Evolutionary conservation across 1,140 invertebrate genomes (phyloP).

Genomic region (Camponotus pennsylvanicus): DNA sequence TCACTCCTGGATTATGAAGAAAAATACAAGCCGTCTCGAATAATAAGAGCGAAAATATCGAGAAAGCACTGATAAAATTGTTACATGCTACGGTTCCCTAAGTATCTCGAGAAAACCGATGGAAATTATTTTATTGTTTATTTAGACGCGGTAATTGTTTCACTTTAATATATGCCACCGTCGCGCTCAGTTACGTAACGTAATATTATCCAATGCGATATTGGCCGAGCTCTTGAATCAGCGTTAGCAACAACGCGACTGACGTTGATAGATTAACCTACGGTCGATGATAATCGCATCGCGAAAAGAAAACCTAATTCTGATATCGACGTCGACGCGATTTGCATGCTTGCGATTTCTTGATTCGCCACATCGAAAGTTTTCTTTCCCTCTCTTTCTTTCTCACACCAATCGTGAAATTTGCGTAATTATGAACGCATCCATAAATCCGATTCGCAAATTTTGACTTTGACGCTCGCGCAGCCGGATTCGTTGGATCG

Average conservation of each 20-base stretch:
- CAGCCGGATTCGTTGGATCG: neutral
- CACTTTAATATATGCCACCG: neutral
- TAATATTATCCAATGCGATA: conserved; percentile 40
- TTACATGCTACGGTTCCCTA: conserved; percentile 22
- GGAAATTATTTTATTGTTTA: conserved; percentile 46
- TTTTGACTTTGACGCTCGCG: conserved; percentile 1
- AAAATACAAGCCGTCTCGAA: neutral
- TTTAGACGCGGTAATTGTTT: neutral
- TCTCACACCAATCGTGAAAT: neutral
- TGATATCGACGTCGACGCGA: conserved; percentile 3
- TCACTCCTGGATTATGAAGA: neutral
- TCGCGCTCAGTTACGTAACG: neutral
- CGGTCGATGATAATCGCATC: conserved; percentile 12
- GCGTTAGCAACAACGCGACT: conserved; percentile 43
- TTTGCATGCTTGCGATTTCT: neutral
- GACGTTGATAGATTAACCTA: conserved; percentile 68
- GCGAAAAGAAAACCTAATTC: conserved; percentile 25
- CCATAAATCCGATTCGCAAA: neutral
- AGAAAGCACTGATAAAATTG: conserved; percentile 13
- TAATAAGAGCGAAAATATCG: neutral
- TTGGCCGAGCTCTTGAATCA: conserved; percentile 54
- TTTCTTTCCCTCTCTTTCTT: neutral
- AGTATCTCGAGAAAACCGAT: conserved; percentile 14
- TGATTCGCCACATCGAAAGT: neutral
- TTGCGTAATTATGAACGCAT: neutral